Base-by-base conservation (phyloP, 2,888 invertebrate species). In the Galerucella calmariensis region DNA sequence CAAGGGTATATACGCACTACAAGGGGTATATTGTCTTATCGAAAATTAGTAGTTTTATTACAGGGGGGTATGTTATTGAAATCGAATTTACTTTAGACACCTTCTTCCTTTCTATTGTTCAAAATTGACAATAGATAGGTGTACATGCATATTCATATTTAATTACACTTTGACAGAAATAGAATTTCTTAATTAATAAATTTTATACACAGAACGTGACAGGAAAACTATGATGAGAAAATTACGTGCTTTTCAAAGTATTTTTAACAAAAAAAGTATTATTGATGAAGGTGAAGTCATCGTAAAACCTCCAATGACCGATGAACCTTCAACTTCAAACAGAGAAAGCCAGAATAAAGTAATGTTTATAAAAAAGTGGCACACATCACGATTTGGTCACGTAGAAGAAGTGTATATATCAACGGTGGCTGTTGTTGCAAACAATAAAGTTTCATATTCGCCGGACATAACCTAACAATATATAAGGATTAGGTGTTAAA, bases 401-500 rank as follows among this genome's bases (percentile, higher is more conserved):
- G 70, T 70, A 70, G 27, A 20, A 20, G 63, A 41, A 65, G 56
- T 71, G 46, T 58, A 71, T 71, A 71, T 65, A 71, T 71, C 71
- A 71, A 44, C 41, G 35, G 58, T 65, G 56, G 58, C 53, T 71
- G 65, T 70, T 74, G 73, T 16, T 8, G 27, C 65, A 24, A 61
- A 70, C 66, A 48, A 46, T 71, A 69, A 69, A 69, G 69, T 67
- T 69, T 69, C 69, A 69, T 75, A 75, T 75, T 75, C 75, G 51
- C 68, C 71, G 51, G 59, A 70, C 75, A 65, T 56, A 67, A 68
- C 63, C 63, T 67, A 65, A 73, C 77, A 71, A 79, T 82, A 81
- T 76, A 82, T 81, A 80, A 79, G 77, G 79, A 80, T 81, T 80
- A 79, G 73, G 77, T 70, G 72, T 76, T 76, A 78, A 78, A 81